A percentile compares a stretch with the other conserved stretches of the same genome.
phyloP scores from a whole-genome alignment of 1,140 invertebrate genomes.

The Dinoponera quadriceps region DNA sequence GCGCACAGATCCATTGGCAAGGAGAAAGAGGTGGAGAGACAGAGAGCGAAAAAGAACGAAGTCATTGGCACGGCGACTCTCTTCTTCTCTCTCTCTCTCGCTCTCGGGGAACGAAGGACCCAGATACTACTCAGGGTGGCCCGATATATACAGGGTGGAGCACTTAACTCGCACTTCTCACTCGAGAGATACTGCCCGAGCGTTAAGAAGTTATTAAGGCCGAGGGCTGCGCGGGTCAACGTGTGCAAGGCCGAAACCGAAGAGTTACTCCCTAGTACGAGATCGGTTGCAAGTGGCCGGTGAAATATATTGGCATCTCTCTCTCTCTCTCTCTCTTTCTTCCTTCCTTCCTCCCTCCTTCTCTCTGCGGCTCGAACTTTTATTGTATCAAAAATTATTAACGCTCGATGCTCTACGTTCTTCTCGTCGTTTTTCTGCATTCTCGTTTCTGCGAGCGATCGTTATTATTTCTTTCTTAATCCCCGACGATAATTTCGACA shows the following conservation, averaged over 20 bases:
- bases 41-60: slow-evolving; percentile 62
- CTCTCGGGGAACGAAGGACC: slow-evolving; percentile 19
- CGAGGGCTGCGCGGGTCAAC: slow-evolving; percentile 34
- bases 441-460: neutral
- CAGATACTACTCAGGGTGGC: slow-evolving; percentile 14
- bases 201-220: slow-evolving; percentile 51
- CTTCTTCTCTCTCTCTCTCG: slow-evolving; percentile 10
- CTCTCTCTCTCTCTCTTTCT: no score
- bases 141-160: slow-evolving; percentile 27
- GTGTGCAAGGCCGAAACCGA: slow-evolving; percentile 31
- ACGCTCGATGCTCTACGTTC: neutral
- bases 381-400: slow-evolving; percentile 23
- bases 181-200: slow-evolving; percentile 30
- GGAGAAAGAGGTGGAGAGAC: slow-evolving; percentile 47
- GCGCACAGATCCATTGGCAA: slow-evolving; percentile 67
- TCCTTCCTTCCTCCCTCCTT: no score
- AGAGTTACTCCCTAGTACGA: neutral
- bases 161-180: slow-evolving; percentile 41
- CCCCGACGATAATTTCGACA: no score
- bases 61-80: neutral
- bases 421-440: neutral
- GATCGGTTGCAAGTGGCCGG: neutral
- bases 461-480: neutral
- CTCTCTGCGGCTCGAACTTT: neutral
- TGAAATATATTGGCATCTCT: slow-evolving; percentile 6